Evolutionary conservation across 2,888 invertebrate genomes (phyloP).

Genomic region (Loripinus fragilis): DNA sequence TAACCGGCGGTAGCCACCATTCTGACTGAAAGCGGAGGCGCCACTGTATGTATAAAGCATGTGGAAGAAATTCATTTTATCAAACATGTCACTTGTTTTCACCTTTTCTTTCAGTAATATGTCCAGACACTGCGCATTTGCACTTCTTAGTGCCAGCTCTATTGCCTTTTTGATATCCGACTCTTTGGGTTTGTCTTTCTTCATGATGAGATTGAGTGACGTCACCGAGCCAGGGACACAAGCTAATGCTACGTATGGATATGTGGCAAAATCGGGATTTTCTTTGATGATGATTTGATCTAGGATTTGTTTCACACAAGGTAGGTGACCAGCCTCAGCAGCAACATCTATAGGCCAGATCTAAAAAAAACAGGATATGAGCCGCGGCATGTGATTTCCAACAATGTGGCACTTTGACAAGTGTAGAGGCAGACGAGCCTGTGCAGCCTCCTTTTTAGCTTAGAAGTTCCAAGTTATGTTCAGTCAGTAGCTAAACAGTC

Average conservation of each 20-base stretch:
- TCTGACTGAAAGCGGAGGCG: slow-evolving; percentile 42
- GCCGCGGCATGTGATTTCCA: too few relatives aligned
- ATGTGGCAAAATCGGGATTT: slow-evolving; percentile 62
- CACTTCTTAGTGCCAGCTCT: slow-evolving; percentile 66
- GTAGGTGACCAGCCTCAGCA: slow-evolving; percentile 64
- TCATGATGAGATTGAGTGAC: slow-evolving; percentile 67
- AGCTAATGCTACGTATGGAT: slow-evolving; percentile 68
- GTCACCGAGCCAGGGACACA: slow-evolving; percentile 68
- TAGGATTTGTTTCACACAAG: slow-evolving; percentile 72
- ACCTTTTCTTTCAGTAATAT: slow-evolving; percentile 67
- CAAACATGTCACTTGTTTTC: slow-evolving; percentile 66
- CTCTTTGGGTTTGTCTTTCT: slow-evolving; percentile 57
- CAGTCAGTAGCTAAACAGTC: too few relatives aligned
- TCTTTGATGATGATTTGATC: slow-evolving; percentile 65
- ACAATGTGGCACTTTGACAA: too few relatives aligned
- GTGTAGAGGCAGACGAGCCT: too few relatives aligned
- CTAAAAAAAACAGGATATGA: slow-evolving; percentile 35
- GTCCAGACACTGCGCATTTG: slow-evolving; percentile 70
- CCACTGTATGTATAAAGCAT: slow-evolving; percentile 73
- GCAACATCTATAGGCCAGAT: slow-evolving; percentile 75
- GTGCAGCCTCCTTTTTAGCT: too few relatives aligned
- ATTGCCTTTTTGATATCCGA: slow-evolving; percentile 70
- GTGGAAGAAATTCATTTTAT: slow-evolving; percentile 76
- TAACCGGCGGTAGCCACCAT: slow-evolving; percentile 61
- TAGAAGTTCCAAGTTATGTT: too few relatives aligned